phyloP scores from a whole-genome alignment of 2,888 invertebrate genomes.

The Orthosia gracilis region DNA sequence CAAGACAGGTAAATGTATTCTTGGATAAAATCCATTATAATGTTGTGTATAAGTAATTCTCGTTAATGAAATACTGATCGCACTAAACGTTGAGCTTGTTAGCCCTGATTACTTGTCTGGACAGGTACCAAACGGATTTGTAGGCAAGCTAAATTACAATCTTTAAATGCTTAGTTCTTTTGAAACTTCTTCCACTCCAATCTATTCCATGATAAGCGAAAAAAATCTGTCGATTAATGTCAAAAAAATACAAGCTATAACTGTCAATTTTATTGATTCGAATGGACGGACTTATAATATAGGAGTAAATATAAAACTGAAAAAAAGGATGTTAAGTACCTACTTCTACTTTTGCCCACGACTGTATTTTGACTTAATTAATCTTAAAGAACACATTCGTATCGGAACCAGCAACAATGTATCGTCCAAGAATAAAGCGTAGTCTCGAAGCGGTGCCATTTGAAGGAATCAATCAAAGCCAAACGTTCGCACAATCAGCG shows the following conservation, averaged over 20 bases:
- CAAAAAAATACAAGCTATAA: too few relatives aligned
- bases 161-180: too few relatives aligned
- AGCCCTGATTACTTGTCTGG: background rate
- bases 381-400: slow-evolving; percentile 36
- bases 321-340: too few relatives aligned
- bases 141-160: background rate
- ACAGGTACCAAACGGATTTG: background rate
- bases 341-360: background rate
- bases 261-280: too few relatives aligned
- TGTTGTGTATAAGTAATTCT: background rate
- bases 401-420: slow-evolving; percentile 50
- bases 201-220: too few relatives aligned
- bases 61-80: background rate
- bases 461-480: slow-evolving; percentile 88
- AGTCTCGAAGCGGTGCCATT: slow-evolving; percentile 79
- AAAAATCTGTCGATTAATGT: too few relatives aligned
- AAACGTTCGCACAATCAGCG: slow-evolving; percentile 85
- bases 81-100: background rate
- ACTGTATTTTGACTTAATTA: slow-evolving; percentile 25
- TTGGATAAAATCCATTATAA: slow-evolving; percentile 24
- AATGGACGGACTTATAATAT: too few relatives aligned
- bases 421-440: slow-evolving; percentile 71
- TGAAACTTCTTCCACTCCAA: too few relatives aligned
- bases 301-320: too few relatives aligned
- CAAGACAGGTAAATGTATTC: slow-evolving; percentile 8